phyloP scores from a whole-genome alignment of 2,888 invertebrate species.

The Pollenia griseotomentosa region DNA sequence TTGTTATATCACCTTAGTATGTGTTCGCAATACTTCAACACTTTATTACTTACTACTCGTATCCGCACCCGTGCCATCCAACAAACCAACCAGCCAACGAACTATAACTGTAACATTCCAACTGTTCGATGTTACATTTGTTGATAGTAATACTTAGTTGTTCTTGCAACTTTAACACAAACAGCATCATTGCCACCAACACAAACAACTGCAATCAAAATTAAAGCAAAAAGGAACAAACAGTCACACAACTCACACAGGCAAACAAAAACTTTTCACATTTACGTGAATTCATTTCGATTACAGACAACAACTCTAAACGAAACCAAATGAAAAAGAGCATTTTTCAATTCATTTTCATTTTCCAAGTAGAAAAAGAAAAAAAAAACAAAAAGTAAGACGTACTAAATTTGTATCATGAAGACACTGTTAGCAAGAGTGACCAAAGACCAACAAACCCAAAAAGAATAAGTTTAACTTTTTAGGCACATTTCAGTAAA shows the following conservation, averaged over 20 bases:
- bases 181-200: conserved; percentile 24
- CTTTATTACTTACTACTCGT: conserved; percentile 67
- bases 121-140: conserved; percentile 60
- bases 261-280: conserved; percentile 63
- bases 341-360: conserved; percentile 69
- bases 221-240: conserved; percentile 34
- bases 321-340: conserved; percentile 60
- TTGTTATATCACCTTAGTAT: conserved; percentile 70
- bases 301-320: conserved; percentile 56
- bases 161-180: conserved; percentile 24
- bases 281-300: conserved; percentile 71
- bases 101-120: conserved; percentile 62
- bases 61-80: conserved; percentile 23
- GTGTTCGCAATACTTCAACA: conserved; percentile 73
- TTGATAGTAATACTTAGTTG: conserved; percentile 47
- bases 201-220: conserved; percentile 50
- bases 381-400: conserved; percentile 17
- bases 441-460: conserved; percentile 29
- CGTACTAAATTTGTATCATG: conserved; percentile 27
- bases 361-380: conserved; percentile 38
- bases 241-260: conserved; percentile 3
- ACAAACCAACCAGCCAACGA: conserved; percentile 25
- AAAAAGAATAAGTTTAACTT: neutral
- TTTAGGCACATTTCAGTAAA: too few species aligned
- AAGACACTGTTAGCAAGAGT: conserved; percentile 14